phyloP scores from a whole-genome alignment of 2,113 vertebrate genomes.

The Calidris pugnax region DNA sequence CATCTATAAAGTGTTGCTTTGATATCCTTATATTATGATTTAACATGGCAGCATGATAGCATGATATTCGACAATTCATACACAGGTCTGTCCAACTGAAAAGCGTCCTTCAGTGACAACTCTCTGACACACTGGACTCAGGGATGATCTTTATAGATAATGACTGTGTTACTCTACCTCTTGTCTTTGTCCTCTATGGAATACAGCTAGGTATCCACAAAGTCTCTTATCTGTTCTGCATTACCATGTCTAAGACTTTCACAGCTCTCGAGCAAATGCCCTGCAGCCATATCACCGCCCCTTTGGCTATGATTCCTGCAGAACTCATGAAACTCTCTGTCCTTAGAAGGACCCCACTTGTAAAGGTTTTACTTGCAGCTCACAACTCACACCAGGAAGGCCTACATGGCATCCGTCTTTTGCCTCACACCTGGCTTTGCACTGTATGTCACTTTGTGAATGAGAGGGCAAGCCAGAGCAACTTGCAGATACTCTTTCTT shows the following conservation, averaged over 20 bases:
- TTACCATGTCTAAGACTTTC: conserved; percentile 25
- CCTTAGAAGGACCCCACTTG: background rate
- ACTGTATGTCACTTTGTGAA: background rate
- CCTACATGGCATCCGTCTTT: accelerated
- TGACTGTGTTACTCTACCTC: background rate
- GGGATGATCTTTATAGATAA: background rate
- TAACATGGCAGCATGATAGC: background rate
- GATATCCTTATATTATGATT: background rate
- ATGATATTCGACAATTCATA: background rate
- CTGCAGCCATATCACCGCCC: background rate
- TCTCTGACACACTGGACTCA: background rate
- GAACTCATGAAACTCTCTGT: background rate
- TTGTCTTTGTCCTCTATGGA: background rate
- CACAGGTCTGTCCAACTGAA: background rate
- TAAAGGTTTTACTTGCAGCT: background rate
- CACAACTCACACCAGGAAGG: background rate
- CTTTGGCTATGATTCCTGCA: background rate
- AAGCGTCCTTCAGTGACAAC: background rate
- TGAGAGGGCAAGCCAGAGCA: background rate
- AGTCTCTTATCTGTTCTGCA: background rate
- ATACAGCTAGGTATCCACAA: background rate
- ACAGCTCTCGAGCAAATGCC: background rate
- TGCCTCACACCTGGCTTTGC: background rate
- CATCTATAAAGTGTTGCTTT: background rate
- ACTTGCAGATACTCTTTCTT: background rate